Base-by-base conservation (phyloP, 2,113 vertebrate species). In the Tragelaphus buxtoni region DNA sequence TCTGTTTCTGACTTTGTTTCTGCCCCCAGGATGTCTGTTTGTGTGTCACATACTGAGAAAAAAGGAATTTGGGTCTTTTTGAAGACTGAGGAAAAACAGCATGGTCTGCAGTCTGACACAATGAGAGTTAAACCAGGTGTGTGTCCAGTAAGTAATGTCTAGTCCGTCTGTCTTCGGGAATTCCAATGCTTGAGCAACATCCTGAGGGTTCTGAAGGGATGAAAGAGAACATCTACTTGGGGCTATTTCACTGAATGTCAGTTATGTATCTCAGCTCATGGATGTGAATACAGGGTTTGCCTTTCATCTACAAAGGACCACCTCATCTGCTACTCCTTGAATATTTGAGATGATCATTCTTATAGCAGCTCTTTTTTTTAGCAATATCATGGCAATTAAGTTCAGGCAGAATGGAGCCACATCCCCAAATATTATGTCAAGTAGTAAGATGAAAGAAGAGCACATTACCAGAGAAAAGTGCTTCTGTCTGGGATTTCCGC, bases 291-390 rank as follows among this genome's bases (percentile, higher is more conserved):
- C 47, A 83, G 5, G 47, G 45, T 80, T 95, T 92, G n/a, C 26
- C 80, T 94, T 96, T 95, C 80, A 97, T 97, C 79, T 95, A 69
- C 42, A 95, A 91, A 96, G 86, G 7, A 60, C 22, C 93, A 85
- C 53, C 28, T 95, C 49, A 93, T 84, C 39, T 88, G 47, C 55
- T 42, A 79, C 53, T 93, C 63, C 51, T 83, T 93, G 60, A 84
- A 96, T 90, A 26, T 96, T 93, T 42, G 82, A 97, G 47, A 95
- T 94, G 89, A 49, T 42, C 32, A 55, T 47, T 89, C 51, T 95
- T 45, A 76, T 90, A 93, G 92, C 83, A 63, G 55, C 77, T 92
- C 18, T 26, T 94, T 97, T 96, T 96, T 90, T 83, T 51, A 91
- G 53, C n/a, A 79, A 42, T 14, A 79, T 91, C 91, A 94, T 87